These are phyloP conservation scores for Acrocephalus arundinaceus DNA, from an alignment of 2,113 vertebrate genomes.

Conservation along the genomic window DNA sequence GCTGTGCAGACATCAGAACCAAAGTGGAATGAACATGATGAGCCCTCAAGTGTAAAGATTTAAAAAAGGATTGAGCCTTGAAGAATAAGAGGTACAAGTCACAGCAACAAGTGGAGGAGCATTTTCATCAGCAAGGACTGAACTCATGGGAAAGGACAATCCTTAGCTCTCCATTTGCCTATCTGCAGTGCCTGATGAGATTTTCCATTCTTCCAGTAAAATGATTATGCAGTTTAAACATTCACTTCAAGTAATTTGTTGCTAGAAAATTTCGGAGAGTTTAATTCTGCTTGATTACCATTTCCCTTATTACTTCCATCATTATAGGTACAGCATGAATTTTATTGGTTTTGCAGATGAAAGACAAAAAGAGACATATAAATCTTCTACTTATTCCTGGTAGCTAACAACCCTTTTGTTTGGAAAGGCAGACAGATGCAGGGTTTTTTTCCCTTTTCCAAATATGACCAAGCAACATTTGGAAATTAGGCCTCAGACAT, in stretches of 20 bases:
- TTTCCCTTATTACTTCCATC: neutral
- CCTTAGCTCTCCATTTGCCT: neutral
- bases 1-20: neutral
- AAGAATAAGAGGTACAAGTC: neutral
- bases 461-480: neutral
- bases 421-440: neutral
- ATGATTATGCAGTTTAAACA: neutral
- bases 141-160: neutral
- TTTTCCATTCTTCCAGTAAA: neutral
- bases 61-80: neutral
- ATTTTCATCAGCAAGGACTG: neutral
- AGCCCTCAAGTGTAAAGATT: neutral
- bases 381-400: neutral
- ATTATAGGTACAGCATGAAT: neutral
- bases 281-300: conserved; percentile 26
- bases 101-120: neutral
- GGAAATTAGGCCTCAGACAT: neutral
- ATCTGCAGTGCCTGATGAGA: neutral
- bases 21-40: neutral
- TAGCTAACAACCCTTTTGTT: neutral
- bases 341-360: conserved; percentile 25
- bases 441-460: neutral
- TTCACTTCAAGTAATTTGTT: conserved; percentile 6
- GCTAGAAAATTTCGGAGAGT: neutral
- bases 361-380: neutral